Evolutionary conservation across 1,140 invertebrate species (phyloP).

Genomic region (Polypedilum vanderplanki): DNA sequence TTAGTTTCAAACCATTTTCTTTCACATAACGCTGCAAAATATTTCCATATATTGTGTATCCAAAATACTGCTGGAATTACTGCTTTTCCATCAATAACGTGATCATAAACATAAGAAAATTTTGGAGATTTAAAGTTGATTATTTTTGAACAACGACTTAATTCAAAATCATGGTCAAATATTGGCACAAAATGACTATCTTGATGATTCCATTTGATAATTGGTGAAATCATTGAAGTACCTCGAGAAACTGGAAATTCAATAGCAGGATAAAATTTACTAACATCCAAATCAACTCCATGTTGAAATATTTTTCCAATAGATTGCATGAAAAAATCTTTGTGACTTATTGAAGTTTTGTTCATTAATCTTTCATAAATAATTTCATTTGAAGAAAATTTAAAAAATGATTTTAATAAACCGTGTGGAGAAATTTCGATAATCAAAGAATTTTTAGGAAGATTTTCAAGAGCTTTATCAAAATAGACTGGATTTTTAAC

Average conservation of each 20-base stretch:
- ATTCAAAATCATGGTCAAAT: slow-evolving; percentile 39
- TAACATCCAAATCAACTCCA: slow-evolving; percentile 46
- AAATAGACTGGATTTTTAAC: slow-evolving; percentile 41
- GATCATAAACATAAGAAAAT: slow-evolving; percentile 70
- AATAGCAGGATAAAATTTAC: slow-evolving; percentile 52
- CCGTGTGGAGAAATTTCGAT: slow-evolving; percentile 60
- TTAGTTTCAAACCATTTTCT: slow-evolving; percentile 62
- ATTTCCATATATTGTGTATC: slow-evolving; percentile 80
- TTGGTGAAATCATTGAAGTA: slow-evolving; percentile 64
- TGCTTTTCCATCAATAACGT: slow-evolving; percentile 76
- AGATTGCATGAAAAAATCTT: slow-evolving; percentile 55
- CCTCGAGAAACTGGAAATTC: slow-evolving; percentile 64
- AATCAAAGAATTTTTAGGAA: slow-evolving; percentile 56
- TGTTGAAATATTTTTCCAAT: slow-evolving; percentile 54
- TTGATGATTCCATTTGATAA: slow-evolving; percentile 81
- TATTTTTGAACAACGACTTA: slow-evolving; percentile 43
- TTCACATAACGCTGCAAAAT: slow-evolving; percentile 70
- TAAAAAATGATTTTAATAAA: slow-evolving; percentile 73
- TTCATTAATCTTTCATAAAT: slow-evolving; percentile 68
- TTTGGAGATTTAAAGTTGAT: slow-evolving; percentile 58
- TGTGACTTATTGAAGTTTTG: slow-evolving; percentile 58
- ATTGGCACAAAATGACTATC: background rate
- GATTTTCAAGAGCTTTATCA: slow-evolving; percentile 41
- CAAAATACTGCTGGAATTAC: slow-evolving; percentile 87
- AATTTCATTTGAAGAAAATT: slow-evolving; percentile 42